Evolutionary conservation across 2,797 vertebrate species (phyloP).

Genomic region (Microtus agrestis): DNA sequence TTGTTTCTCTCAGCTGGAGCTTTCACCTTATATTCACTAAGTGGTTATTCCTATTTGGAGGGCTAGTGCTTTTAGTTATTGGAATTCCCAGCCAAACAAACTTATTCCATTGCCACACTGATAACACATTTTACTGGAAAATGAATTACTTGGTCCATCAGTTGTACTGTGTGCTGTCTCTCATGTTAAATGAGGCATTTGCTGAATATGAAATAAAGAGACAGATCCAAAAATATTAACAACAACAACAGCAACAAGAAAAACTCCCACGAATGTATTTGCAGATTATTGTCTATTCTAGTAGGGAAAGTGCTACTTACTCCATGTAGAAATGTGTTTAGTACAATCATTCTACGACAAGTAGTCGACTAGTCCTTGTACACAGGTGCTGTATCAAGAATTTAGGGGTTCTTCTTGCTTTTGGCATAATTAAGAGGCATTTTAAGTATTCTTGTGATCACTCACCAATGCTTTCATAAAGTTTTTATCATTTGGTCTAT

Average conservation of each 20-base stretch:
- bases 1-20: background rate
- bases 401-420: background rate
- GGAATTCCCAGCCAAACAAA: background rate
- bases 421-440: background rate
- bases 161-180: background rate
- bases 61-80: background rate
- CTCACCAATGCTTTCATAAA: background rate
- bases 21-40: background rate
- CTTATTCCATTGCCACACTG: background rate
- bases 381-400: background rate
- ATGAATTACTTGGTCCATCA: conserved; percentile 27
- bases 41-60: background rate
- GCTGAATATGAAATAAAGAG: background rate
- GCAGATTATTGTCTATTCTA: background rate
- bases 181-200: background rate
- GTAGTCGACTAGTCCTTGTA: background rate
- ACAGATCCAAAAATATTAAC: background rate
- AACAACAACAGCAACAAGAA: background rate
- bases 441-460: background rate
- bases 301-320: background rate
- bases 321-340: background rate
- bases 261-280: background rate
- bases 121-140: conserved; percentile 16
- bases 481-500: background rate
- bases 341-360: background rate